Evolutionary conservation across 2,888 invertebrate species (phyloP), one percentile per base, ranked within the genome.

Genomic region (Drosophila nr. medialis): DNA sequence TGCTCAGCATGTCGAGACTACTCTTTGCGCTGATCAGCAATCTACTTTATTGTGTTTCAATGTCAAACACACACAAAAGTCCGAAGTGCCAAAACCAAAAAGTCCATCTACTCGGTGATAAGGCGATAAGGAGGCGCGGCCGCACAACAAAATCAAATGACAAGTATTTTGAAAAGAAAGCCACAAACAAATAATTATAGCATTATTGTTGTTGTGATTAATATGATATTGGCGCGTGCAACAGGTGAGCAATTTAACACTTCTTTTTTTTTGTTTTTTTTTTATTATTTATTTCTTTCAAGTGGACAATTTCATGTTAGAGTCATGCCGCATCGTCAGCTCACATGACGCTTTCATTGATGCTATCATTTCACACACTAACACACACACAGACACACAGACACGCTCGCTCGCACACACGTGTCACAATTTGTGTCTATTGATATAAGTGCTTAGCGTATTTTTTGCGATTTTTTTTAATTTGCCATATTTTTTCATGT

Each of bases 111-210:
- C 32, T 24, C 27, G 13, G 13, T 42, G 83, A 88, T 83, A 86
- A 81, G 81, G 70, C 71, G 73, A 86, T 86, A 84, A 81, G 83
- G 65, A 71, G 77, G 66, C 76, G 58, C 59, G 67, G 69, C 72
- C 66, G 54, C 50, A 63, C 18, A 18, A 27, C 8, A 18, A 10
- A 42, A 21, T 42, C 21, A 45, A 45, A 24, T 24, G 45, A 45
- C 45, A 45, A 24, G 24, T 45, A 24, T 45, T 15, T 24, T 15
- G 15, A 8, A 45, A 24, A 4, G 24, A 75, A 66, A 66, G 40
- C 24, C 50, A 62, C 48, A 77, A 68, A 32, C 51, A 72, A 40
- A 61, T 34, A 60, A 61, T 42, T 65, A 36, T 50, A 62, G 59
- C 40, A 70, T 58, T 63, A 4, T 62, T 48, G 4, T 21, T 59